Evolutionary conservation across 2,888 invertebrate genomes (phyloP), one percentile per base, ranked within the genome.

Genomic region (Didymodactylos carnosus): DNA sequence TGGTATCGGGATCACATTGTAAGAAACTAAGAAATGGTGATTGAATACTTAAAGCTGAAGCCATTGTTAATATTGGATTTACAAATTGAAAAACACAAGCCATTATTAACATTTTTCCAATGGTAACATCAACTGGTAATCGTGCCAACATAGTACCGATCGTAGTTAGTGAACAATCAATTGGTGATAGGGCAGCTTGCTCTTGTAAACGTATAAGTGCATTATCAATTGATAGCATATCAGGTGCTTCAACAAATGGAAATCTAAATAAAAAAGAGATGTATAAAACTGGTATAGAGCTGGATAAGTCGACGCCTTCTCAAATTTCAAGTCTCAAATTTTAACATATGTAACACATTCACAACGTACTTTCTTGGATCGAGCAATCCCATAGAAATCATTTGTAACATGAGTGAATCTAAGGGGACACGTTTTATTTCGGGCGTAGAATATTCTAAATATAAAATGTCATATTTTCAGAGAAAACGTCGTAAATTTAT

Each of bases 21-120:
- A 93, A 91, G 77, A 89, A 87, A 79, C 91, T 92, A 0, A 94
- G 94, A 80, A 92, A 90, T 0, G 95, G 93, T 76, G 89, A 91
- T 80, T 95, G 91, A 4, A 98, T 91, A 77, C 94, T 94, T 76
- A 99, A 85, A 1, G 91, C 90, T 0, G 95, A 92, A 0, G 95
- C 91, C 39, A 95, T 83, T 0, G 92, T 91, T 11, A 98, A 84
- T 19, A 94, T 89, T 0, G 94, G 90, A 79, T 92, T 90, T 23
- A 82, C 80, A 0, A 91, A 87, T 76, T 91, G 88, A 76, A 94
- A 92, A 11, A 93, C 88, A 1, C 91, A 90, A 0, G 93, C 94
- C 86, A 92, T 87, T 29, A 95, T 89, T 46, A 97, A 85, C 87
- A 98, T 94, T 85, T 98, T 98, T 1, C 95, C 95, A 73, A 98